Evolutionary conservation across 2,888 invertebrate genomes (phyloP), one percentile per base, ranked within the genome.

Genomic region (Agrochola circellaris): DNA sequence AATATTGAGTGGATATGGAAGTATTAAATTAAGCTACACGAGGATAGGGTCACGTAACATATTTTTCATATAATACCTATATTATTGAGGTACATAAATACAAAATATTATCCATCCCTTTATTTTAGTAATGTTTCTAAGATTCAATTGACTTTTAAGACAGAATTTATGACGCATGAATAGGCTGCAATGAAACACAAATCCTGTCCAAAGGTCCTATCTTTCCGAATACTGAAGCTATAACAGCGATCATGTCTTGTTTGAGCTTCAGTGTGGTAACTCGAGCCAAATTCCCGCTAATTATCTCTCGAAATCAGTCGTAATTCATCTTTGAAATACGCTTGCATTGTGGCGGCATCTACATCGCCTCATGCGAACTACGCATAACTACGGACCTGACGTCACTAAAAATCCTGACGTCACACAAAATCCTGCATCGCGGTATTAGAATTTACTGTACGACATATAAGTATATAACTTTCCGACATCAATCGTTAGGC

Each of bases 1-100:
- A 77, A 82, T 82, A 70, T 66, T 71, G 58, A 71, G 76, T 62
- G 60, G 56, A 81, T 30, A 51, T 66, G 11, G 42, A 42, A 48
- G 79, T 56, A 73, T 79, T 73, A 30, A 48, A 73, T 79, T 61
- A 78, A 78, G 42, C 48, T 65, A 38, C 26, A 61, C 11, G 45
- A 38, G 54, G 38, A 23, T 34, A 45, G 54, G 48, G 66, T 79
- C n/a, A 66, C 45, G 8, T 60, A 17, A 65, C 23, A 60, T 26
- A 54, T 26, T 66, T 38, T 69, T 68, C 4, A 54, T 4, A 38
- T 20, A 54, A 38, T 13, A 2, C n/a, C 34, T 34, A n/a, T 7
- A n/a, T 54, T 54, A 54, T 68, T 54, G 7, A 7, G 51, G 3
- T 17, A 17, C 4, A 9, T 48, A 54, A 1, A n/a, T n/a, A 9